Conservation (phyloP, 2,888 invertebrate species). For the Lycophotia porphyrea region DNA sequence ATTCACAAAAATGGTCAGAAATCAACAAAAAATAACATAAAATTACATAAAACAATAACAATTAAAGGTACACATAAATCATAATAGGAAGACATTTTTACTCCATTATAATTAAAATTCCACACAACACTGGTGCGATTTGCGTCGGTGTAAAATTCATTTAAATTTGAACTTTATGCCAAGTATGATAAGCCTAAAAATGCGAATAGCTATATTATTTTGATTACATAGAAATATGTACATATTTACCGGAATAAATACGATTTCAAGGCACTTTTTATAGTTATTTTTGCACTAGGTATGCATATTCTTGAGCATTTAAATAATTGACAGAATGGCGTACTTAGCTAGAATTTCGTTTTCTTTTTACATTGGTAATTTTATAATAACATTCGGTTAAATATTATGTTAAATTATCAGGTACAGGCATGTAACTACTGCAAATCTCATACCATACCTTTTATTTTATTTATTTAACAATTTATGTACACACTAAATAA, state of each 20-base stretch:
- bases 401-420: slow-evolving; percentile 25
- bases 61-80: slow-evolving; percentile 13
- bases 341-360: no score
- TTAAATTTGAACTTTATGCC: not conserved
- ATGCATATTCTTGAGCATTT: not conserved
- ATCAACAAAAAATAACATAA: slow-evolving; percentile 9
- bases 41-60: slow-evolving; percentile 3
- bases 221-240: not conserved
- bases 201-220: not conserved
- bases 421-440: slow-evolving; percentile 15
- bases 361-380: no score
- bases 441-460: no score
- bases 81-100: slow-evolving; percentile 2
- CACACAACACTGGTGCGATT: not conserved
- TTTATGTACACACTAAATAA: no score
- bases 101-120: slow-evolving; percentile 28
- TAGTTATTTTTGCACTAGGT: not conserved
- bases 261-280: slow-evolving; percentile 22
- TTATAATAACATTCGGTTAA: not conserved
- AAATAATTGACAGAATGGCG: not conserved
- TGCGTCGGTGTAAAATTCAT: not conserved
- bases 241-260: slow-evolving; percentile 27
- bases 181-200: not conserved
- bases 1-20: not conserved
- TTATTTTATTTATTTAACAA: no score